Evolutionary conservation across 2,113 vertebrate species (phyloP).

Genomic region (Hassar affinis): DNA sequence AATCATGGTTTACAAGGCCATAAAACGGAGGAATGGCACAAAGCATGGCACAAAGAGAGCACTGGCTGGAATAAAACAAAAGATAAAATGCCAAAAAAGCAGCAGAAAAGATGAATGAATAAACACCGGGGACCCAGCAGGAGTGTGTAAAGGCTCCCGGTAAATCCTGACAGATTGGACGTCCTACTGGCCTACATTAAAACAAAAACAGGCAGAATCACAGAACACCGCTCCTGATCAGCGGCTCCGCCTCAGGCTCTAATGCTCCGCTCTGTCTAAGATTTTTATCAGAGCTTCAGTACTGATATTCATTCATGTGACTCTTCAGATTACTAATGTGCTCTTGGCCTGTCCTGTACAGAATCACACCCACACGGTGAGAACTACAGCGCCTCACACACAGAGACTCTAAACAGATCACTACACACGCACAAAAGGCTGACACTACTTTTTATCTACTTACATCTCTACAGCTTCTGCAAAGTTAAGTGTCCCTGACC

Average conservation of each 20-base stretch:
- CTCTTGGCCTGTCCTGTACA: not conserved
- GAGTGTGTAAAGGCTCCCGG: conserved; percentile 11
- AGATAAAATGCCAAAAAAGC: not conserved
- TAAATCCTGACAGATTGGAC: not conserved
- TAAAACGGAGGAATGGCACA: not conserved
- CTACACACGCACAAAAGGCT: not conserved
- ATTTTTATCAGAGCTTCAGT: not conserved
- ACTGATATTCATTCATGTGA: not conserved
- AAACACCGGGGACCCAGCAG: not conserved
- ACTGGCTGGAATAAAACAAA: not conserved
- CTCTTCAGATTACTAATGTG: not conserved
- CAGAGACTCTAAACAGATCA: not conserved
- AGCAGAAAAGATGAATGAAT: not conserved
- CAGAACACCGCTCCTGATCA: not conserved
- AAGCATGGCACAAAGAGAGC: not conserved
- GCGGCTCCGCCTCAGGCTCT: not conserved
- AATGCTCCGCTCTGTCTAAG: no score
- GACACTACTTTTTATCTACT: not conserved
- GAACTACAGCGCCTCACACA: not conserved
- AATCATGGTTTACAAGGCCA: conserved; percentile 1
- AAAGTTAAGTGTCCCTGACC: not conserved
- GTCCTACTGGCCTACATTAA: conserved; percentile 25
- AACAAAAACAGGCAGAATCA: not conserved
- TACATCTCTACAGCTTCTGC: conserved; percentile 1
- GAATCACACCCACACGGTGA: not conserved